Evolutionary conservation across 2,797 vertebrate species (phyloP).

Genomic region (Hybognathus amarus): DNA sequence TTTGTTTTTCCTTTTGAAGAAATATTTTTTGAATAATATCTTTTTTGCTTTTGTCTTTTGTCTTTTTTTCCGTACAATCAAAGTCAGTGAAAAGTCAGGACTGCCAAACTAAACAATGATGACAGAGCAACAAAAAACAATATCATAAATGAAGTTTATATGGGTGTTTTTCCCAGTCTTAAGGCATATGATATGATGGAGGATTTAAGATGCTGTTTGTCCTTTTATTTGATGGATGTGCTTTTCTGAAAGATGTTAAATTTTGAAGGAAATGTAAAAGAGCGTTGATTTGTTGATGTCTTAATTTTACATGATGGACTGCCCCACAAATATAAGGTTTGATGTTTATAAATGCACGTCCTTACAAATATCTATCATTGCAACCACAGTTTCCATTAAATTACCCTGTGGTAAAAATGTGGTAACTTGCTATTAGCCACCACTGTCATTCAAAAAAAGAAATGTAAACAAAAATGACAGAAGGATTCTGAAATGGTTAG

Average conservation of each 20-base stretch:
- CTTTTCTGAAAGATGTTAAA: not conserved
- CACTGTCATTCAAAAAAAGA: not conserved
- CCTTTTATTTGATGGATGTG: not conserved
- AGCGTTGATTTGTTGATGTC: not conserved
- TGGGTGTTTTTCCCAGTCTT: not conserved
- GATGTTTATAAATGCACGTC: not conserved
- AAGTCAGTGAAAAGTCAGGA: not conserved
- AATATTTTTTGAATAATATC: not conserved
- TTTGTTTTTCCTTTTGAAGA: too few species aligned
- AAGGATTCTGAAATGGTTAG: not conserved
- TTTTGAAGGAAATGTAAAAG: conserved; percentile 6
- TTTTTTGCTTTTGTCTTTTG: not conserved
- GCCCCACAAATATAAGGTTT: not conserved
- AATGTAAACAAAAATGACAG: not conserved
- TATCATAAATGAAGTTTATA: not conserved
- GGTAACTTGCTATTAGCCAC: not conserved
- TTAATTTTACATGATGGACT: conserved; percentile 3
- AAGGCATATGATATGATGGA: not conserved
- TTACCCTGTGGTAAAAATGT: conserved; percentile 9
- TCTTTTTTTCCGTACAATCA: not conserved
- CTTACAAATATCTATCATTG: not conserved
- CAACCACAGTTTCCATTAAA: conserved; percentile 29
- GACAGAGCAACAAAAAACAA: not conserved
- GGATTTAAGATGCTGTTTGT: not conserved
- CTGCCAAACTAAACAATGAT: not conserved